Base-by-base conservation (phyloP, 2,113 vertebrate genomes). In the Neoarius graeffei region DNA sequence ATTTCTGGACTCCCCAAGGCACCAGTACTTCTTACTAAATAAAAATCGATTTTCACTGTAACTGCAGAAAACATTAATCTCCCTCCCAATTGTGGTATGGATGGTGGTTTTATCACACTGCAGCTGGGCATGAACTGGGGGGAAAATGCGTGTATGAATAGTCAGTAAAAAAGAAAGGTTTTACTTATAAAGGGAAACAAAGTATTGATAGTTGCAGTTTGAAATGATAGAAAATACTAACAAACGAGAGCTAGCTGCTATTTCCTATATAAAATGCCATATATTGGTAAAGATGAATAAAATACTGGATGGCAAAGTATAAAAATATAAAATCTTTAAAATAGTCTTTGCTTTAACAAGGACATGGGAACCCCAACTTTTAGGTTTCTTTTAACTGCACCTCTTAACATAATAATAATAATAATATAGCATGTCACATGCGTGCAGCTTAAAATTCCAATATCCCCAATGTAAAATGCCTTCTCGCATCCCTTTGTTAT, bases 11-110 rank as follows among this genome's bases (percentile, higher is more conserved):
- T 91, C 50, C 20, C 95, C 95, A 54, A 30, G 86, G 64, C 95
- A 96, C 95, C 94, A 96, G 90, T 95, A 95, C 86, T 95, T 96
- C 54, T 93, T 95, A 81, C 1, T 92, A 74, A n/a, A 92, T 19
- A 42, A 4, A 81, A 59, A 94, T 0, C 0, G 0, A 0, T 0
- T 88, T 59, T 56, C 35, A 50, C 91, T 10, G 67, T 94, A 95
- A 0, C 0, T 66, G 92, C 95, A 95, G 83, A 11, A 9, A 13
- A 96, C 74, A 1, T 64, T 48, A 23, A 94, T 89, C 30, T 92
- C 87, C 5, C 27, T 89, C 10, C 95, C 93, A 3, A 94, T 27
- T 8, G 81, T 71, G 17, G 86, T 91, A 1, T 59, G 90, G 84
- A 94, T 90, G 15, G 88, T 7, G 6, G 1, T 35, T 88, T 89